Base-by-base conservation (phyloP, 2,113 vertebrate genomes). In the Scopus umbretta region DNA sequence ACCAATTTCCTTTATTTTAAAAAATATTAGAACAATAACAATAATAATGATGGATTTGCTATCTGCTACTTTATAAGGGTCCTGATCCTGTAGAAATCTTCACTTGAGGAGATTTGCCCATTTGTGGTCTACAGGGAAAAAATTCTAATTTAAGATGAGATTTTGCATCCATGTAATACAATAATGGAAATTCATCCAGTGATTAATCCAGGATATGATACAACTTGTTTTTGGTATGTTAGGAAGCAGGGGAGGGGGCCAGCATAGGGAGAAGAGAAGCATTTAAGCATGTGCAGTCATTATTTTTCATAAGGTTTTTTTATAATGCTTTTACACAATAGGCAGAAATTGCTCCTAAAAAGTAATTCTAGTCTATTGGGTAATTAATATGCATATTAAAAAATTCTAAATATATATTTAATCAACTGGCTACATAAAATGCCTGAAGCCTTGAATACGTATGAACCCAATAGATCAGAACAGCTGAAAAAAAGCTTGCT, bases 311-410 rank as follows among this genome's bases (percentile, higher is more conserved):
- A 70, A 90, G 61, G 67, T 72, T 86, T 92, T 92, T 95, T 95
- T 86, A 79, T 90, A 94, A 90, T 56, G 42, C 42, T 94, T 94
- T 86, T 78, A 86, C 86, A 97, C 80, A 97, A 97, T 86, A 94
- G 85, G 88, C 86, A 89, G 71, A 95, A 95, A 94, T 94, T 96
- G 95, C 78, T 97, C 88, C 93, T 95, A 94, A 97, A 97, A 90
- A 97, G 85, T 86, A 80, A 75, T 86, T 96, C 90, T 89, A 88
- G 83, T 94, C 96, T 97, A 90, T 23, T 91, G 96, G 85, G 94
- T 97, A 97, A 98, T 98, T 98, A 97, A 96, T 97, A 97, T 96
- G 94, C 95, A 95, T 97, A 97, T 96, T 97, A 92, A 97, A 96
- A 94, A 91, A 76, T 94, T 97, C 94, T 98, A 97, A 98, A 97